Conservation (phyloP, 2,113 vertebrate genomes). For the Orientallactaga bullata region DNA sequence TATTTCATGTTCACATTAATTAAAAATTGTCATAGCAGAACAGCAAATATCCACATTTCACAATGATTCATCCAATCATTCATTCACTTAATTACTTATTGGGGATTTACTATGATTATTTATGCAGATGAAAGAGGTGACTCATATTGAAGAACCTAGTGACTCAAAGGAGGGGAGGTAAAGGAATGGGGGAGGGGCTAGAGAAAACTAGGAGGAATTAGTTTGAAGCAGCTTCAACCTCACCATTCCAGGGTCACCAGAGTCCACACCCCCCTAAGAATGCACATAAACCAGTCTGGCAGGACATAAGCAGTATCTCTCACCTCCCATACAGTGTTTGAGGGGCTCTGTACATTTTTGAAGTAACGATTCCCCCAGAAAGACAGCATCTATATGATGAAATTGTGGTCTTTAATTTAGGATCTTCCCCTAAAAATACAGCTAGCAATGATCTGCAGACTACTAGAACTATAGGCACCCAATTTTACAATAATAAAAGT, state of each 20-base stretch:
- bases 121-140: conserved; percentile 7
- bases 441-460: neutral
- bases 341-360: neutral
- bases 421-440: neutral
- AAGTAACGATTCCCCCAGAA: neutral
- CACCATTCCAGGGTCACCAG: no score
- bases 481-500: conserved; percentile 9
- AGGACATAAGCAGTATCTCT: neutral
- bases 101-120: neutral
- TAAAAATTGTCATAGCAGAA: conserved; percentile 31
- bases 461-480: neutral
- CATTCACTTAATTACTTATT: conserved; percentile 49
- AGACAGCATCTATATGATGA: neutral
- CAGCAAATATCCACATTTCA: conserved; percentile 26
- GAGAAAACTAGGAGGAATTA: neutral
- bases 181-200: neutral
- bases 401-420: neutral
- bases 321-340: neutral
- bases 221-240: neutral
- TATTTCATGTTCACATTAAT: conserved; percentile 66
- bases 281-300: neutral
- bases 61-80: conserved; percentile 53
- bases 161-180: neutral
- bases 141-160: neutral
- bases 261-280: neutral